Evolutionary conservation across 2,113 vertebrate genomes (phyloP), one percentile per base, ranked within the genome.

Genomic region (Zosterops japonicus): DNA sequence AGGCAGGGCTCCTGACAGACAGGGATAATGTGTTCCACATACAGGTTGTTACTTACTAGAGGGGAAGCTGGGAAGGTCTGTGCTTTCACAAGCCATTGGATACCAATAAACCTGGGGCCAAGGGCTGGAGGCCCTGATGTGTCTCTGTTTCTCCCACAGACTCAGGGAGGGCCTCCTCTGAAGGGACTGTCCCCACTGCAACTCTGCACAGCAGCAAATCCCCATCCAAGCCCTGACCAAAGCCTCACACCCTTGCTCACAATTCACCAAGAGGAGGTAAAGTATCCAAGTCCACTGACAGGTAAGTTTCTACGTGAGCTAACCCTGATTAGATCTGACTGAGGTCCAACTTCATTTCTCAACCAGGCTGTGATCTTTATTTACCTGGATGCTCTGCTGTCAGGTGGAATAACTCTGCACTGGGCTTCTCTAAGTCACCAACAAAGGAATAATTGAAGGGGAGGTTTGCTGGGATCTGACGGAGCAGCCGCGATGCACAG

Each of bases 1-100:
- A 95, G 89, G 59, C 64, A 84, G 70, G 29, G 59, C 53, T 90
- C 61, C 71, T 90, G 92, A 70, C 52, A 97, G 83, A 78, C 83
- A 95, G 81, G 71, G 78, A 70, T 94, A 76, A 82, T 56, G 84
- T 85, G 61, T 52, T 87, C 61, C 55, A 35, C 53, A 67, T 86
- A 91, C 19, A 89, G 93, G 84, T 91, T 39, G 33, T 92, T 90
- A 94, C 46, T 88, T 88, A 89, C 61, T 39, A 31, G 60, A 87
- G 33, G 92, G 46, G 42, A 49, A 88, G 68, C 42, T 47, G 49
- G 35, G 31, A 79, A 60, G n/a, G 36, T 29, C 36, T 4, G 7
- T 47, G 52, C 52, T 89, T 89, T 61, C 68, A 39, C 9, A 44
- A 74, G 68, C 44, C 59, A 28, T 0, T 8, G 59, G 27, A 61